phyloP scores from a whole-genome alignment of 2,888 invertebrate genomes.

The Dasysyrphus tricinctus region DNA sequence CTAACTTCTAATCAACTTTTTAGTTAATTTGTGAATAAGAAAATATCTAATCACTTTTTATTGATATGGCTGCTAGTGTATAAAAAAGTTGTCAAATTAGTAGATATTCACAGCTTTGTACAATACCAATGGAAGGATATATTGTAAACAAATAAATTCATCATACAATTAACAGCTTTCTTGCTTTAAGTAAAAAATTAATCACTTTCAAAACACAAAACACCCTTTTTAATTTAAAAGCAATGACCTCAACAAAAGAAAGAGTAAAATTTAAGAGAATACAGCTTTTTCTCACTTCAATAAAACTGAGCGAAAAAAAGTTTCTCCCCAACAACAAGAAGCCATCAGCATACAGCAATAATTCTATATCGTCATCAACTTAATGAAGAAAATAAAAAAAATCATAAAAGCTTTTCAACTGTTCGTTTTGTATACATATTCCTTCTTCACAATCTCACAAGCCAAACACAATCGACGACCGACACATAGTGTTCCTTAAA shows the following conservation, averaged over 20 bases:
- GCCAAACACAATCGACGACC: slow-evolving; percentile 35
- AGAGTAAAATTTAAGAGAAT: slow-evolving; percentile 7
- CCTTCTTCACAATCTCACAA: slow-evolving; percentile 32
- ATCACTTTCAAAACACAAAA: not conserved
- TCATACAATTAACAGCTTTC: no score
- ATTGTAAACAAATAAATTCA: no score
- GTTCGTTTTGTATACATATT: not conserved
- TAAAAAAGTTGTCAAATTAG: no score
- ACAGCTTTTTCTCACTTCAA: slow-evolving; percentile 2
- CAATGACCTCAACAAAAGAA: slow-evolving; percentile 17
- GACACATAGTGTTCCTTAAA: no score
- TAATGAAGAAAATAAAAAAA: not conserved
- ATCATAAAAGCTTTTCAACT: slow-evolving; percentile 18
- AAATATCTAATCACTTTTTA: no score
- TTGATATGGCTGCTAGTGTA: no score
- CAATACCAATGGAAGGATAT: no score
- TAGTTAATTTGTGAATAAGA: no score
- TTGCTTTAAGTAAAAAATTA: no score
- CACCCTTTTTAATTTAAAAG: not conserved
- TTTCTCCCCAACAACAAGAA: slow-evolving; percentile 40
- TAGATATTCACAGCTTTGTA: no score
- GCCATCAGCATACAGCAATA: not conserved
- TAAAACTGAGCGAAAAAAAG: slow-evolving; percentile 28
- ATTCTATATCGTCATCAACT: slow-evolving; percentile 4
- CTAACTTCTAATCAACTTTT: no score